Evolutionary conservation across 2,113 vertebrate genomes (phyloP).

Genomic region (Dissostichus mawsoni): DNA sequence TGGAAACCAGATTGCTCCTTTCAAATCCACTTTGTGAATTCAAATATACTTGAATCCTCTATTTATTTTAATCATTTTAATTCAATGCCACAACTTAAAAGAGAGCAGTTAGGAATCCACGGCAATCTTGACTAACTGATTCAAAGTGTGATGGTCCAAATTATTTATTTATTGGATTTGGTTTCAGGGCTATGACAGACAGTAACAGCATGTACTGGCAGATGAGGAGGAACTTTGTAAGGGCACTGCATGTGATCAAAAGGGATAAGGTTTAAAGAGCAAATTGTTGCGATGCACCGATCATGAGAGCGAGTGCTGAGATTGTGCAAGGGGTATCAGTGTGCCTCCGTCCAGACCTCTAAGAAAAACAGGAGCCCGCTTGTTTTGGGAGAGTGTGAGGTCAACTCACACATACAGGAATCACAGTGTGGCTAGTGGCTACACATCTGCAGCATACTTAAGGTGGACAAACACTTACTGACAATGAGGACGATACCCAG

Average conservation of each 20-base stretch:
- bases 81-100: background rate
- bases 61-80: background rate
- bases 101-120: background rate
- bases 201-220: constrained; percentile 43
- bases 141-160: constrained; percentile 10
- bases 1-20: background rate
- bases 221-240: constrained; percentile 27
- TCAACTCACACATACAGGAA: constrained; percentile 1
- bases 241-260: constrained; percentile 1
- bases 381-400: constrained; percentile 22
- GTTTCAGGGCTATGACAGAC: constrained; percentile 50
- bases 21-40: background rate
- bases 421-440: constrained; percentile 1
- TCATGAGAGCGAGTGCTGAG: constrained; percentile 11
- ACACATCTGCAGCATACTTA: background rate
- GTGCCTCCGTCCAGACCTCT: background rate
- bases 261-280: constrained; percentile 32
- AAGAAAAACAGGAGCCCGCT: constrained; percentile 18
- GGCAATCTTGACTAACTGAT: background rate
- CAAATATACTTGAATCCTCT: background rate
- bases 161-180: constrained; percentile 63
- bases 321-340: constrained; percentile 15
- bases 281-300: constrained; percentile 12
- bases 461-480: constrained; percentile 84
- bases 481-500: constrained; percentile 90